A percentile compares a stretch with the other conserved stretches of the same genome.
These are phyloP conservation scores for Amazona guildingii DNA, from an alignment of 2,113 vertebrate genomes.

Conservation along the genomic window DNA sequence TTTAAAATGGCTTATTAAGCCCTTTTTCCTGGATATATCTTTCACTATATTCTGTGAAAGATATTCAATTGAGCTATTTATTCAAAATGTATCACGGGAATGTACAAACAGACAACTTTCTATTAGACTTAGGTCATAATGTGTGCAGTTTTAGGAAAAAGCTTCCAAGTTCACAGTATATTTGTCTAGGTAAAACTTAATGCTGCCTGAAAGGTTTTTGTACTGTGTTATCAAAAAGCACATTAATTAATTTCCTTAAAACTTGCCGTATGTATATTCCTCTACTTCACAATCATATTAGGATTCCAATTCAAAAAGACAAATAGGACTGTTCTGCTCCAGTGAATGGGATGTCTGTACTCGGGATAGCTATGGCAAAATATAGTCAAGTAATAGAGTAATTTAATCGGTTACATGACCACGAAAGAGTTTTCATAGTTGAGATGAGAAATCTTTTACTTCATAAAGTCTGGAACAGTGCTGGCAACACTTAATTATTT, in stretches of 20 bases:
- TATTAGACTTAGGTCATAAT: background rate
- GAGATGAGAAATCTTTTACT: background rate
- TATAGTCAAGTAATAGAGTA: background rate
- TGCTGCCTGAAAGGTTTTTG: background rate
- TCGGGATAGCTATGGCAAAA: background rate
- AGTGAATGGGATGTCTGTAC: background rate
- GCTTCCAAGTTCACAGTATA: background rate
- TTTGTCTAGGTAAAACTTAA: background rate
- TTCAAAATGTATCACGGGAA: background rate
- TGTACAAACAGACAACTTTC: background rate
- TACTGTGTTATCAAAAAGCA: background rate
- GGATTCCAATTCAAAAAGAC: background rate
- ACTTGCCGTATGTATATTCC: background rate
- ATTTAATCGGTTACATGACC: background rate
- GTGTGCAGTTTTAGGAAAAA: background rate
- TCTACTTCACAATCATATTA: background rate
- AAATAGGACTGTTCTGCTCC: background rate
- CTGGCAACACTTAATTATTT: constrained; percentile 12
- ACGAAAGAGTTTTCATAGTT: background rate
- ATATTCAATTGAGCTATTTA: background rate
- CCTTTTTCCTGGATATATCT: background rate
- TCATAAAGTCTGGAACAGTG: background rate
- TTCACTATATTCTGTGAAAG: background rate
- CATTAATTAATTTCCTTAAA: background rate
- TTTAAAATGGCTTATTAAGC: background rate